Evolutionary conservation across 2,113 vertebrate genomes (phyloP), one percentile per base, ranked within the genome.

Genomic region (Nothobranchius kuhntae): DNA sequence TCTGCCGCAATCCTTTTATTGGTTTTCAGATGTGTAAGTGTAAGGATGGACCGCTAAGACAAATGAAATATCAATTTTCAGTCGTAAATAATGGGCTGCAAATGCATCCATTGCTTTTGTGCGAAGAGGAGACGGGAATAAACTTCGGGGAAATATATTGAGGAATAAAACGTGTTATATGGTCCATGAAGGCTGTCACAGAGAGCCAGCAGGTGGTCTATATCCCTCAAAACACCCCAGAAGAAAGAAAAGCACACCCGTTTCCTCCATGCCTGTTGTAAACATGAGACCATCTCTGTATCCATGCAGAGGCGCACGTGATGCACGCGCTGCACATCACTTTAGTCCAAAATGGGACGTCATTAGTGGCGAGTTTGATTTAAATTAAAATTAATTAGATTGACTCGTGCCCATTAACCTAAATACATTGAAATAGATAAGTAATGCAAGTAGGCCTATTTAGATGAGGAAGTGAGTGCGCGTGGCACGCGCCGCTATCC

Each of bases 21-120:
- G 94, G 92, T 95, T 94, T 92, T 93, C 91, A 93, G 92, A 94
- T 90, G 92, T 94, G 93, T 93, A 95, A 95, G 95, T 93, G 94
- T 93, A 94, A 94, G 92, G 93, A 93, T 92, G 92, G 51, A 86
- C 87, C 76, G 89, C 89, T 92, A 92, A 92, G 91, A 94, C 89
- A 94, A 90, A 93, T 87, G 91, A 94, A 92, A 94, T 87, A 90
- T 92, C 89, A 75, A 91, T 93, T 92, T 91, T 87, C 85, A 88
- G 87, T 91, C 87, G 87, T 89, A 89, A 92, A 92, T 91, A 87
- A 91, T 83, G 86, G 82, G 62, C 86, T 65, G 73, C 76, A 87
- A 90, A 90, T 88, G 88, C 86, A 89, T 80, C 86, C 87, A 89
- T 91, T 91, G 90, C 83, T 89, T 84, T 83, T 61, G 42, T 57